Base-by-base conservation (phyloP, 2,797 vertebrate genomes). In the Crax fasciolata region DNA sequence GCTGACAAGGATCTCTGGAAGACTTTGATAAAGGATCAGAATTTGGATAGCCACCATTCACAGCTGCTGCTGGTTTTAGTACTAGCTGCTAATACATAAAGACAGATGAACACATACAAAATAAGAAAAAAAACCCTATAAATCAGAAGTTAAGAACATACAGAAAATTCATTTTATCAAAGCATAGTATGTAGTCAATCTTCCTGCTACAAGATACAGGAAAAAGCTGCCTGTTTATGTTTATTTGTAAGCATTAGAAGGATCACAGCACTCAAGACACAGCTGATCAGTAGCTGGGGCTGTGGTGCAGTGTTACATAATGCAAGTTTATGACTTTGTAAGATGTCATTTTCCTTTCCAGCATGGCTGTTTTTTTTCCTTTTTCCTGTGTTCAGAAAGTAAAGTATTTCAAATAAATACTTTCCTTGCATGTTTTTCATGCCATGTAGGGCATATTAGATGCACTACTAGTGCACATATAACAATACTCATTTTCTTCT, bases 271-370 rank as follows among this genome's bases (percentile, higher is more conserved):
- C 55, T 77, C 32, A 63, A 90, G 81, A 32, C 52, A 52, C 35
- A 57, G 78, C 32, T 73, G 62, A 94, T 90, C 71, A 79, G 59
- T 67, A 89, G 95, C 95, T 94, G 87, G n/a, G 72, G 65, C 72
- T 93, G 39, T 95, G 92, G 73, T 91, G 84, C 94, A 95, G 77
- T 79, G 71, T 95, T 95, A 87, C 2, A 41, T 95, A 92, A 94
- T 27, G 41, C 49, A 85, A 89, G 52, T 76, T 89, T 85, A 85
- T 80, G 71, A 87, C 81, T 82, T 92, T 28, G 20, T 70, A 67
- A 86, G 55, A 59, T 0, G 0, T 49, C n/a, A 6, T 82, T 82
- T 93, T 88, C 58, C 55, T 84, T 86, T 84, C 44, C 63, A 57
- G 39, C 67, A 57, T 80, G 63, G 65, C 48, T 23, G 30, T 30